Percentiles rank a stretch among this genome's conserved stretches.
Conservation (phyloP, 2,113 vertebrate species). For the Nothobranchius kuhntae region DNA sequence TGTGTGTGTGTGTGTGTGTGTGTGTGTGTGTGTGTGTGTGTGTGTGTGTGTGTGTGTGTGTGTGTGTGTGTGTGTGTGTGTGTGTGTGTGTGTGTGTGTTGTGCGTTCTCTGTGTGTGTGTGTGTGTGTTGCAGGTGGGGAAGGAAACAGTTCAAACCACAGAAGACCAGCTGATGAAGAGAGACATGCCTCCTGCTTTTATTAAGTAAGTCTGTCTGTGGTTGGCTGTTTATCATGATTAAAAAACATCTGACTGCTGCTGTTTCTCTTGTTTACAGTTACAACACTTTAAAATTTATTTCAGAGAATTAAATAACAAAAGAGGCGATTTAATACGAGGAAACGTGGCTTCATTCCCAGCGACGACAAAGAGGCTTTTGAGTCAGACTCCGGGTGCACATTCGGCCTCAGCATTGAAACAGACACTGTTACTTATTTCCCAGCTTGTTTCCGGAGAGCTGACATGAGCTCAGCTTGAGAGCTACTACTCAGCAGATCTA, state of each 20-base stretch:
- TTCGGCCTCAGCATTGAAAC: constrained; percentile 45
- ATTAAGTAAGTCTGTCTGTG: constrained; percentile 87
- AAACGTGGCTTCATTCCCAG: constrained; percentile 62
- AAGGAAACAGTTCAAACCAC: constrained; percentile 99
- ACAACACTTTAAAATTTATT: no score
- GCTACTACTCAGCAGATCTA: constrained; percentile 44
- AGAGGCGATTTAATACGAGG: constrained; percentile 51
- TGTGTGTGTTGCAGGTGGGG: constrained; percentile 86
- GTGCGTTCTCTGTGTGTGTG: background rate
- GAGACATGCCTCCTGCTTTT: constrained; percentile 98
- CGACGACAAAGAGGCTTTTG: constrained; percentile 70
- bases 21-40: constrained; percentile 26
- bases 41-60: constrained; percentile 28
- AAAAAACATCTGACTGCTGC: background rate
- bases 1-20: no score
- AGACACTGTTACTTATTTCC: constrained; percentile 61
- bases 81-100: constrained; percentile 20
- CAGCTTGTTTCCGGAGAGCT: constrained; percentile 53
- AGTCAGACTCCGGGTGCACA: constrained; percentile 15
- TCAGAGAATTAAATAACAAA: constrained; percentile 16
- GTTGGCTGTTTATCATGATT: background rate
- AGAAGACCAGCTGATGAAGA: constrained; percentile 98
- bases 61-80: no score
- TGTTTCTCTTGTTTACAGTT: no score
- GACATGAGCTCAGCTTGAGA: constrained; percentile 43